Evolutionary conservation across 2,113 vertebrate genomes (phyloP), one percentile per base, ranked within the genome.

Genomic region (Tylochromis polylepis): DNA sequence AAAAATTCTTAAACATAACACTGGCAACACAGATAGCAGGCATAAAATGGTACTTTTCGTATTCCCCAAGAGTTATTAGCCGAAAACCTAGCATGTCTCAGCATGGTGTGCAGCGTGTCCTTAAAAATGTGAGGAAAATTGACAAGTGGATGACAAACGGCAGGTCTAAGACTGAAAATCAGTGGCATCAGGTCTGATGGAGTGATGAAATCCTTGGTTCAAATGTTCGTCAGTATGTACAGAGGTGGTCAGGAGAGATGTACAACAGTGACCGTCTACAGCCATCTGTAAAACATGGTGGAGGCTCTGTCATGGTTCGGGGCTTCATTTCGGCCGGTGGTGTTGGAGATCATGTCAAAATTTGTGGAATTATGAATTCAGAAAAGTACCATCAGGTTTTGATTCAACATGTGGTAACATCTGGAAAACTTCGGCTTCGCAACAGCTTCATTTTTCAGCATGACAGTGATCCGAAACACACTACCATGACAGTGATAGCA

Each of bases 391-490:
- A 11, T 72, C 38, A 46, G 65, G 22, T 72, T 72, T 27, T 72
- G 38, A 72, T 46, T 3, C 65, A 27, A 41, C 36, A 70, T 43
- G n/a, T 41, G 41, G 22, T 46, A 46, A 24, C 38, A 46, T 27
- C 22, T 72, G 65, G 65, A 6, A 72, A 46, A 22, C 62, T 41
- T 15, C 5, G 34, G 34, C 1, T 67, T 67, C 34, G 62, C 34
- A 15, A 4, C 34, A 41, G 34, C 62, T 67, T 67, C 38, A 41
- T 41, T 15, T 41, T 70, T 43, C 62, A 43, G 14, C 22, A 72
- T 46, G n/a, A 70, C n/a, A 43, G 24, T 43, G n/a, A 70, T 70
- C 65, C 65, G 36, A 70, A 70, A 70, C 12, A 70, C 38, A 70
- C 65, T 70, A 38, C 65, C 0, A 3, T 3, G 11, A 1, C 65